Evolutionary conservation across 2,888 invertebrate species (phyloP).

Genomic region (Tuberolachnus salignus): DNA sequence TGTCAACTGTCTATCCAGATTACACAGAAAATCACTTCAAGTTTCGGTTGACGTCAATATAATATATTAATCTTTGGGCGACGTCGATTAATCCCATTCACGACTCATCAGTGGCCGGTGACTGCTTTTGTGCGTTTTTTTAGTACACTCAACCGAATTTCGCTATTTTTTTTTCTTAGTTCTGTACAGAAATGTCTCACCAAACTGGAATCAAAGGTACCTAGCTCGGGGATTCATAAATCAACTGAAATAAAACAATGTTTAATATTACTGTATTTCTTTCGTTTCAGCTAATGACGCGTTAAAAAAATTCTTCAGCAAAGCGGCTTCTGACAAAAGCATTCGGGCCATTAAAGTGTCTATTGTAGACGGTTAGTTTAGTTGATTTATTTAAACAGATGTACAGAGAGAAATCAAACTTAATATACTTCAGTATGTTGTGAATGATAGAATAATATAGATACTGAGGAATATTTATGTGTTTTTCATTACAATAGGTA

Average conservation of each 20-base stretch:
- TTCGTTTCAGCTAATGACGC: constrained; percentile 79
- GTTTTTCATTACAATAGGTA: no score
- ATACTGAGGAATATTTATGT: no score
- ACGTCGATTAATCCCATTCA: no score
- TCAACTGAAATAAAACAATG: background rate
- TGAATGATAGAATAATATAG: background rate
- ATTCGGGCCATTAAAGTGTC: constrained; percentile 81
- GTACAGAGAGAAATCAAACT: background rate
- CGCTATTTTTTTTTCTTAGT: no score
- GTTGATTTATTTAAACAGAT: constrained; percentile 17
- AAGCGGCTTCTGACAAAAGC: constrained; percentile 77
- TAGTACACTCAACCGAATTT: no score
- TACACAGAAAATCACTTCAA: no score
- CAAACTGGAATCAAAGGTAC: constrained; percentile 88
- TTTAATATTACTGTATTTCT: background rate
- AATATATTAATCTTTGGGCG: no score
- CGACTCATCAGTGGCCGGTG: no score
- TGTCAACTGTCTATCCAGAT: background rate
- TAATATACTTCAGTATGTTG: background rate
- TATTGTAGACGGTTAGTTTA: constrained; percentile 79
- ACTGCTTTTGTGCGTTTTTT: no score
- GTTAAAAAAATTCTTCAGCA: constrained; percentile 79
- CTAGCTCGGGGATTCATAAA: background rate
- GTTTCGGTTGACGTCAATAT: no score
- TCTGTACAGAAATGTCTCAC: constrained; percentile 74